Conservation (phyloP, 2,113 vertebrate genomes). For the Burhinus bistriatus region DNA sequence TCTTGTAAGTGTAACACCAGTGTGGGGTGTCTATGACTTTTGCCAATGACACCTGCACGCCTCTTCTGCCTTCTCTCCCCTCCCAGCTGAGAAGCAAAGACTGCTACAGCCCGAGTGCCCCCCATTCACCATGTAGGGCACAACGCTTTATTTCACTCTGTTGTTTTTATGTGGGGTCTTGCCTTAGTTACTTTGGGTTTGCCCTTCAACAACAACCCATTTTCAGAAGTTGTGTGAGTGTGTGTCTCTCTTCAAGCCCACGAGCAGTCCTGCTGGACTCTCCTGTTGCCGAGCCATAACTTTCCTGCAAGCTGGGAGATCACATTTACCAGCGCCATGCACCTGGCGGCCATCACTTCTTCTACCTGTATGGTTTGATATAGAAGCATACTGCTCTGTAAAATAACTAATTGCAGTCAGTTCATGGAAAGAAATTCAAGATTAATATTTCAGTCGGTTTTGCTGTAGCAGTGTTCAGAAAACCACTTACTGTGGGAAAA, state of each 20-base stretch:
- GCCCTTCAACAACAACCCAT: neutral
- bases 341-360: neutral
- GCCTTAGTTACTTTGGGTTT: neutral
- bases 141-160: neutral
- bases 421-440: neutral
- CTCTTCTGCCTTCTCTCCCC: neutral
- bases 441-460: neutral
- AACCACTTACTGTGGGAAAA: neutral
- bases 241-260: neutral
- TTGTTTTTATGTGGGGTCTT: neutral
- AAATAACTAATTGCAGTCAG: neutral
- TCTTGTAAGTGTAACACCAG: neutral
- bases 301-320: neutral
- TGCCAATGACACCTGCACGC: rapidly evolving
- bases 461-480: neutral
- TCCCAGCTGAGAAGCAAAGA: neutral
- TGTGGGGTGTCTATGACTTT: neutral
- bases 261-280: neutral
- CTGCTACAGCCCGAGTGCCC: neutral
- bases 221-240: neutral
- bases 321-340: neutral
- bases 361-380: neutral
- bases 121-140: neutral
- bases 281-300: neutral
- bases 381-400: neutral